A percentile compares a stretch with the other conserved stretches of the same genome.
Conservation (phyloP, 2,888 invertebrate species). For the Mechanitis messenoides region DNA sequence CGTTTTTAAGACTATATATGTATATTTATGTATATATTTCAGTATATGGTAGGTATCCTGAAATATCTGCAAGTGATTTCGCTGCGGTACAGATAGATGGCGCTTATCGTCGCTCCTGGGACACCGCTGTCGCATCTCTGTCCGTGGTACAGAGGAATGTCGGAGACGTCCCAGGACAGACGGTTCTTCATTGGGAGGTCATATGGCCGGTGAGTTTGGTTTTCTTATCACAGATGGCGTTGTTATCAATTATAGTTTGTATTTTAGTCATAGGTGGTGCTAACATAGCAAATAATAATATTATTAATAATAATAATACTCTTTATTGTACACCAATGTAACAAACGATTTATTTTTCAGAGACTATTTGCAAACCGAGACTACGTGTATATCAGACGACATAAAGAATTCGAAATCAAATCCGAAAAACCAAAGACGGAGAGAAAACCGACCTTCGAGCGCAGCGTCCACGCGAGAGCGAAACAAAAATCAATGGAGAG, state of each 20-base stretch:
- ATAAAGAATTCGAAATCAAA: constrained; percentile 52
- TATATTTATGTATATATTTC: constrained; percentile 18
- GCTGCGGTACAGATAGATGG: constrained; percentile 88
- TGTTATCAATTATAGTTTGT: no score
- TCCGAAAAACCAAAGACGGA: background rate
- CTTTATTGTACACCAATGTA: no score
- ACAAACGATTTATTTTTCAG: constrained; percentile 52
- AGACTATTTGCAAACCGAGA: constrained; percentile 89
- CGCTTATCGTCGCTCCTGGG: constrained; percentile 87
- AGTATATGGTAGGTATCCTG: constrained; percentile 89
- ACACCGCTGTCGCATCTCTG: constrained; percentile 83
- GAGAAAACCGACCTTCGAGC: constrained; percentile 18
- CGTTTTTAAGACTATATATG: background rate
- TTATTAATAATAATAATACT: no score
- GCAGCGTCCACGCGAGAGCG: constrained; percentile 54
- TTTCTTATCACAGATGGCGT: no score
- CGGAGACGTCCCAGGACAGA: constrained; percentile 75
- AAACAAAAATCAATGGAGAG: constrained; percentile 49
- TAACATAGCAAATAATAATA: no score
- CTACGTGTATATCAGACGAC: constrained; percentile 88
- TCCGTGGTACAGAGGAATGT: constrained; percentile 82
- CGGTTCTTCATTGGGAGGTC: constrained; percentile 92
- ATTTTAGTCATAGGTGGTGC: no score
- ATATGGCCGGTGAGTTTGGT: constrained; percentile 84
- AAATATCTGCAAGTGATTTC: constrained; percentile 87